These are phyloP conservation scores for Aphelenchoides avenae DNA, from an alignment of 1,140 invertebrate species.

Conservation along the genomic window DNA sequence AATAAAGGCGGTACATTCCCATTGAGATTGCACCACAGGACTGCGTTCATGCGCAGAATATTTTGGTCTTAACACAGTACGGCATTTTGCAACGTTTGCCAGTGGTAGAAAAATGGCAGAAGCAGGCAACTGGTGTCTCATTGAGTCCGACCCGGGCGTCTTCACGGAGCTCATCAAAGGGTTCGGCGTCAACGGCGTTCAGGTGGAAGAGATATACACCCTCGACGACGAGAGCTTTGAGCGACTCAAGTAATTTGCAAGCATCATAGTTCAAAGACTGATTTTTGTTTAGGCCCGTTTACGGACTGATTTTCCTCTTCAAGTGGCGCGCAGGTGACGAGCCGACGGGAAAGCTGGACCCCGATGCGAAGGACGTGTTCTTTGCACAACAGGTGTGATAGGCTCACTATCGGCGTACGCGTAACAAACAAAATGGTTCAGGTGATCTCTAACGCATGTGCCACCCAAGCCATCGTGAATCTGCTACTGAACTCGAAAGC, in stretches of 20 bases:
- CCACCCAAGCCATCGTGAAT: slow-evolving; percentile 94
- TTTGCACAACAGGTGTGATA: slow-evolving; percentile 87
- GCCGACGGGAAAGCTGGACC: slow-evolving; percentile 75
- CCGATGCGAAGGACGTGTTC: slow-evolving; percentile 83
- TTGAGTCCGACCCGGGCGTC: slow-evolving; percentile 97
- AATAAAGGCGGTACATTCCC: too few species aligned
- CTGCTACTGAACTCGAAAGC: slow-evolving; percentile 77
- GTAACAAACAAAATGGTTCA: slow-evolving; percentile 61
- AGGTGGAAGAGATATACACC: slow-evolving; percentile 96
- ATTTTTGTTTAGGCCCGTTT: slow-evolving; percentile 74
- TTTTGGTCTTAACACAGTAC: too few species aligned
- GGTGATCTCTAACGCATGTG: slow-evolving; percentile 98
- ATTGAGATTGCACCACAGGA: too few species aligned
- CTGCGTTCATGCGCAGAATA: too few species aligned
- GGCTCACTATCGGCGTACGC: neutral
- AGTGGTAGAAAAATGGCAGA: too few species aligned
- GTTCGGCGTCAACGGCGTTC: slow-evolving; percentile 70
- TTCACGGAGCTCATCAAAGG: slow-evolving; percentile 93
- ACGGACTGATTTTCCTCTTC: slow-evolving; percentile 96
- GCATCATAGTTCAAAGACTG: too few species aligned
- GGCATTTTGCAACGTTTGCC: too few species aligned
- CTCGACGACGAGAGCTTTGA: slow-evolving; percentile 82
- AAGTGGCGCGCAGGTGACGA: slow-evolving; percentile 91
- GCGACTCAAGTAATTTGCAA: slow-evolving; percentile 77
- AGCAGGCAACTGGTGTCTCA: too few species aligned